Evolutionary conservation across 2,888 invertebrate genomes (phyloP).

Genomic region (Amiota minor): DNA sequence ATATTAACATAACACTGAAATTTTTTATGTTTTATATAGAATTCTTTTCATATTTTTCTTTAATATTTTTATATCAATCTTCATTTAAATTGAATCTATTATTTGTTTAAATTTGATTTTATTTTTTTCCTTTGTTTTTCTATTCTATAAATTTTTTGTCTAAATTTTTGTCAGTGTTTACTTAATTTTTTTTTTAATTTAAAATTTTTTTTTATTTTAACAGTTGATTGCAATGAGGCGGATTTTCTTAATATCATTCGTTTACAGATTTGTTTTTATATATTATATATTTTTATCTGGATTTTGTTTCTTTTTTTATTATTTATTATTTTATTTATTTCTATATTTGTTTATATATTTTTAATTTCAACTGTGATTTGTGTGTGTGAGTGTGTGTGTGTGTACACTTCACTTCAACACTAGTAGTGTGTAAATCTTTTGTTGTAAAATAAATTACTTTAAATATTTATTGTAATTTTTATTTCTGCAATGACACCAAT

Average conservation of each 20-base stretch:
- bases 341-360: conserved; percentile 12
- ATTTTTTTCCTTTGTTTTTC: background rate
- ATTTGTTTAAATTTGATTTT: background rate
- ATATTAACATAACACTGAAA: too few species aligned
- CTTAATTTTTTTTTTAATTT: background rate
- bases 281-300: conserved; percentile 6
- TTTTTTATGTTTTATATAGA: too few species aligned
- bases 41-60: background rate
- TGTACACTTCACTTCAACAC: conserved; percentile 19
- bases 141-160: background rate
- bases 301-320: background rate
- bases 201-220: conserved; percentile 42
- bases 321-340: background rate
- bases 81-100: background rate
- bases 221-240: conserved; percentile 68
- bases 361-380: background rate
- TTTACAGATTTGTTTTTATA: conserved; percentile 48
- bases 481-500: conserved; percentile 17
- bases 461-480: conserved; percentile 15
- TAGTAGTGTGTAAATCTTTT: conserved; percentile 11
- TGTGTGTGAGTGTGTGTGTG: background rate
- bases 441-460: conserved; percentile 8
- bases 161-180: background rate
- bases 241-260: conserved; percentile 67
- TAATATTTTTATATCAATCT: background rate